Conservation (phyloP, 1,140 invertebrate species). For the Atta colombica region DNA sequence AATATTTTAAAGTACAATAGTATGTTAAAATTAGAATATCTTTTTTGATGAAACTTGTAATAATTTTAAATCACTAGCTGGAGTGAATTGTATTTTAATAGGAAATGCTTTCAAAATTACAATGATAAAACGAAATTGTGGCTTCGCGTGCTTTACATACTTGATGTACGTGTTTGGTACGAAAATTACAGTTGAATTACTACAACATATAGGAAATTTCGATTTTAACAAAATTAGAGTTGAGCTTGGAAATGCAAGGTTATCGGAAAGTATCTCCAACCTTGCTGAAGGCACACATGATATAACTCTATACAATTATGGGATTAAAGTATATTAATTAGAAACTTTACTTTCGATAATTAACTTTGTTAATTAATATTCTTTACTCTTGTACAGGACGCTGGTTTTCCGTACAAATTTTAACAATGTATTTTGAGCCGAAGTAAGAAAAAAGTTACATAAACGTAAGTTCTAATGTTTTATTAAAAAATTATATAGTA, state of each 20-base stretch:
- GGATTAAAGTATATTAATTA: constrained; percentile 1
- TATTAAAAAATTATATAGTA: no score
- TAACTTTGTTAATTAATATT: neutral
- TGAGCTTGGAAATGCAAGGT: neutral
- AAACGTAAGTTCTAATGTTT: no score
- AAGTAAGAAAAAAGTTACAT: no score
- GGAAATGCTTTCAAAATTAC: neutral
- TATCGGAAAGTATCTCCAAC: neutral
- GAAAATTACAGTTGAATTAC: constrained; percentile 31
- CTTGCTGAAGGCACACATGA: neutral
- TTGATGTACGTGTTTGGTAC: neutral
- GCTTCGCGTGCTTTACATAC: neutral
- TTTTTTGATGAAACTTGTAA: neutral
- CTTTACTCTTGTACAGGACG: neutral
- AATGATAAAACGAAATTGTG: constrained; percentile 19
- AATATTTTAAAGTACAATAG: neutral
- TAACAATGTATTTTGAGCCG: no score
- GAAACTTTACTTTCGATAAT: neutral
- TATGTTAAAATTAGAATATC: neutral
- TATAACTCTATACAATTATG: neutral
- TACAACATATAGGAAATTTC: constrained; percentile 19
- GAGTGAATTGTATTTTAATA: constrained; percentile 4
- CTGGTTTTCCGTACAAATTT: no score
- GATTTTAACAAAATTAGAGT: constrained; percentile 23
- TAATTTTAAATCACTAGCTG: neutral